phyloP scores from a whole-genome alignment of 30 jellyfish, hydroid and myxozoan genomes.

The Cassiopea andromeda region DNA sequence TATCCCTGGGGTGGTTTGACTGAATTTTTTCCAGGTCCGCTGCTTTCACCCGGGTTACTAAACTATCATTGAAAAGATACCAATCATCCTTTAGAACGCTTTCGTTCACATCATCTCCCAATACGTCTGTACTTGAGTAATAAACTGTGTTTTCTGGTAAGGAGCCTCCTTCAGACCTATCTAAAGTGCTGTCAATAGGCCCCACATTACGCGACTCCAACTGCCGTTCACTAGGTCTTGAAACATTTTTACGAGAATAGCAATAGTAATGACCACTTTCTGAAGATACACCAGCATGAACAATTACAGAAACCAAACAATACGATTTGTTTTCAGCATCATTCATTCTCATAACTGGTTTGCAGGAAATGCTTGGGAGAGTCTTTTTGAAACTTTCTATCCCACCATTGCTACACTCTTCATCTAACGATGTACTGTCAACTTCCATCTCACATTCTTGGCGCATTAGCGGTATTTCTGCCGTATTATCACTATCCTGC shows the following conservation, averaged over 20 bases:
- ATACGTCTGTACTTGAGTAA: not conserved
- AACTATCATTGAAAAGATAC: conserved; percentile 84
- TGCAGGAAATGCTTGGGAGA: not conserved
- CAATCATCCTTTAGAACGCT: conserved; percentile 17
- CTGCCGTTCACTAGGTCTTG: not conserved
- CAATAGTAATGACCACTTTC: conserved; percentile 94
- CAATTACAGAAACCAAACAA: conserved; percentile 72
- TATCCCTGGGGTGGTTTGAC: conserved; percentile 75
- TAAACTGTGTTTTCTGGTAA: not conserved
- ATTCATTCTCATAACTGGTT: conserved; percentile 25
- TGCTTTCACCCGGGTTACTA: conserved; percentile 38
- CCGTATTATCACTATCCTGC: not conserved
- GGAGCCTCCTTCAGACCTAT: too few species aligned
- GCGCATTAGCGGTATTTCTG: not conserved
- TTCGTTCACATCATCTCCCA: not conserved
- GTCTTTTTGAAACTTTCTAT: not conserved
- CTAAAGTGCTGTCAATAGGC: not conserved
- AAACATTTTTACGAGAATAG: conserved; percentile 32
- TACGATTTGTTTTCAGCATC: conserved; percentile 22
- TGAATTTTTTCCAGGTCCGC: conserved; percentile 48
- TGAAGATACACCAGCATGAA: conserved; percentile 89
- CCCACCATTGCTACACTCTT: not conserved
- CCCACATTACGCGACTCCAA: not conserved
- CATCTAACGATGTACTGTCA: not conserved
- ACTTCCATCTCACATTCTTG: not conserved